Evolutionary conservation across 2,113 vertebrate genomes (phyloP).

Genomic region (Triplophysa rosa): DNA sequence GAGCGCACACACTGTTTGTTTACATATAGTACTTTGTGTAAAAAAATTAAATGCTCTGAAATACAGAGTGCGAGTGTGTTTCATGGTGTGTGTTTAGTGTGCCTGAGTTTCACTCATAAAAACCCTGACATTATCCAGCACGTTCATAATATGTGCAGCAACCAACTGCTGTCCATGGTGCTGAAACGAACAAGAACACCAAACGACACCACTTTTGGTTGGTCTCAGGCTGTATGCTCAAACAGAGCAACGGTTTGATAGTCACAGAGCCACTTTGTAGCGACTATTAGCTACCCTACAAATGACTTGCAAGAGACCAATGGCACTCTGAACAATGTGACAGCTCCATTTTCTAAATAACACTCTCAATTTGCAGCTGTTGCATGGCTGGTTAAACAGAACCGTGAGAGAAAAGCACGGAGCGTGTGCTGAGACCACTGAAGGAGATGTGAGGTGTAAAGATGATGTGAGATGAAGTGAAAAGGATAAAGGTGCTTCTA

Average conservation of each 20-base stretch:
- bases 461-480: background rate
- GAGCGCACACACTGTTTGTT: no score
- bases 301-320: background rate
- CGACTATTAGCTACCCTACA: no score
- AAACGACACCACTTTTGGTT: no score
- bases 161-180: slow-evolving; percentile 29
- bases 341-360: slow-evolving; percentile 20
- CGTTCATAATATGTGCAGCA: background rate
- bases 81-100: no score
- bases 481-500: background rate
- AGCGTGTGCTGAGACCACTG: background rate
- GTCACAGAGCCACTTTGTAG: no score
- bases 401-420: background rate
- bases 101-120: no score
- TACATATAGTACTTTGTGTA: no score
- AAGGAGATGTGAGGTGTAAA: background rate
- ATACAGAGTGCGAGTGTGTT: no score
- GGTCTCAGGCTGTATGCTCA: no score
- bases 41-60: no score
- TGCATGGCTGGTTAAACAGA: slow-evolving; percentile 41
- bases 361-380: slow-evolving; percentile 38
- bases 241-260: no score
- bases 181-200: background rate
- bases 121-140: no score
- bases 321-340: slow-evolving; percentile 3